Evolutionary conservation across 2,797 vertebrate genomes (phyloP).

Genomic region (Pteronotus mesoamericanus): DNA sequence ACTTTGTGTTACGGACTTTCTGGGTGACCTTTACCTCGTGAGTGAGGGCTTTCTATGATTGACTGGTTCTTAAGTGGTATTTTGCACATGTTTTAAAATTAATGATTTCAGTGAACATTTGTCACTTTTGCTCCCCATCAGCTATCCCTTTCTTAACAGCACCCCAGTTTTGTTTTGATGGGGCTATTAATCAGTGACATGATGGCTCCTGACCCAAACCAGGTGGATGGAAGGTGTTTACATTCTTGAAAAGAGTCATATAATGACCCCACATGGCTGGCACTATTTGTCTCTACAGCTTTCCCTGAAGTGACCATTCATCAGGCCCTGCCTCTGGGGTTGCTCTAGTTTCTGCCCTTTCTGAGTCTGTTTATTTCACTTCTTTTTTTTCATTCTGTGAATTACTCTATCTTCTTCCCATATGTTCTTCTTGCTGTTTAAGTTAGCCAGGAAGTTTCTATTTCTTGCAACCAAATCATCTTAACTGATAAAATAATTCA

Average conservation of each 20-base stretch:
- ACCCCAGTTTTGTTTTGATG: neutral
- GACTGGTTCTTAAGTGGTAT: neutral
- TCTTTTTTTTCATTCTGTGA: neutral
- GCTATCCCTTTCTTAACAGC: neutral
- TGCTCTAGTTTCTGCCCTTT: neutral
- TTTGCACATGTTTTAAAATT: constrained; percentile 13
- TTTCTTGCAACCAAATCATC: constrained; percentile 7
- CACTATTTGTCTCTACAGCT: neutral
- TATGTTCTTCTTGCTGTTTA: neutral
- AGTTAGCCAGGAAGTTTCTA: neutral
- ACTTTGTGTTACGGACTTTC: neutral
- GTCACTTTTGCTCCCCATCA: neutral
- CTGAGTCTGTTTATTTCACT: neutral
- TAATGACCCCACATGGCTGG: neutral
- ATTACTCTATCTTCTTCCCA: neutral
- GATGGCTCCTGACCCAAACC: neutral
- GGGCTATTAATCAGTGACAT: neutral
- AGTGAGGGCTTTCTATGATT: neutral
- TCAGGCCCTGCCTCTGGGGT: neutral
- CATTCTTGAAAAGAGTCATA: neutral
- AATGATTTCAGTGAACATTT: neutral
- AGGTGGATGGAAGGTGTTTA: neutral
- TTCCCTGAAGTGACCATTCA: neutral
- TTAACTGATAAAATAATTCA: constrained; percentile 28
- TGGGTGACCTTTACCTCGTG: neutral